These are phyloP conservation scores for Oreochromis mossambicus DNA, from an alignment of 2,797 vertebrate genomes.

Conservation along the genomic window DNA sequence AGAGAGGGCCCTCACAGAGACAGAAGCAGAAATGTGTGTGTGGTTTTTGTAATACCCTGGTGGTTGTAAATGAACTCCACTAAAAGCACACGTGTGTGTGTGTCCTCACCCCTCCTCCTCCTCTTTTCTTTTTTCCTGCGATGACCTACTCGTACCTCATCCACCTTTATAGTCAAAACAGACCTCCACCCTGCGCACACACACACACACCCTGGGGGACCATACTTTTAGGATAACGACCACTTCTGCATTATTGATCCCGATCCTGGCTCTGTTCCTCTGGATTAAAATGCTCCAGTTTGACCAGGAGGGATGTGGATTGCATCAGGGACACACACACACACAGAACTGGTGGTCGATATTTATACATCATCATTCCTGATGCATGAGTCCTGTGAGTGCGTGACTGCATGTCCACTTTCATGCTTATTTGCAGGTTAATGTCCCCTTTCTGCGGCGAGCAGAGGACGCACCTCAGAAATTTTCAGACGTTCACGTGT, in stretches of 20 bases:
- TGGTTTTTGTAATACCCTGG: conserved; percentile 32
- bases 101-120: background rate
- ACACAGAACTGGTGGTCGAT: conserved; percentile 51
- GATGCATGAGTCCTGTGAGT: conserved; percentile 34
- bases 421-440: conserved; percentile 1
- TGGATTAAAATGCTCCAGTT: conserved; percentile 73
- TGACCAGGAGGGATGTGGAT: conserved; percentile 48
- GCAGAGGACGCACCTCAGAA: background rate
- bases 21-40: background rate
- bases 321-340: conserved; percentile 7
- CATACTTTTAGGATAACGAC: conserved; percentile 80
- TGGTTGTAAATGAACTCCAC: conserved; percentile 59
- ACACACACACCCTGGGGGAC: conserved; percentile 57
- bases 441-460: background rate
- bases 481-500: background rate
- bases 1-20: background rate
- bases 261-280: conserved; percentile 56
- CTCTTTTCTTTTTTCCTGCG: background rate
- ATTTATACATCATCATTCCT: conserved; percentile 71
- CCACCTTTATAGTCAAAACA: conserved; percentile 68
- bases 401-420: background rate
- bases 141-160: conserved; percentile 64
- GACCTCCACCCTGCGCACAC: conserved; percentile 37
- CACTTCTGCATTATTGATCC: conserved; percentile 80
- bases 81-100: conserved; percentile 12